Evolutionary conservation across 1,140 invertebrate genomes (phyloP), one percentile per base, ranked within the genome.

Genomic region (Scylla paramamosain): DNA sequence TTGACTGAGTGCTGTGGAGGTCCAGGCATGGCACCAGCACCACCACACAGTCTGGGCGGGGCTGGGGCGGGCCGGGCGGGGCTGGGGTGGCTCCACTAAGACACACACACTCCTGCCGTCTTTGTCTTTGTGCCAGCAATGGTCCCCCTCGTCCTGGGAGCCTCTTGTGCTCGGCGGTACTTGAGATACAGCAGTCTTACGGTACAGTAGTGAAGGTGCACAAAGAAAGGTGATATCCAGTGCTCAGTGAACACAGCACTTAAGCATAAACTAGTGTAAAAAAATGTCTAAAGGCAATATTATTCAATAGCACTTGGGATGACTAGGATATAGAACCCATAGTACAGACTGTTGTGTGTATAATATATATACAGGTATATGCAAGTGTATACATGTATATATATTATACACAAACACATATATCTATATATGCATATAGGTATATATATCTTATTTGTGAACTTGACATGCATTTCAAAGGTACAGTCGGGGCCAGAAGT

Each of bases 271-370:
- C 67, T 77, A 77, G 67, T n/a, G 67, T 77, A 77, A 77, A 77
- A 59, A 77, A 77, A 77, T 77, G 67, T 77, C 67, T 77, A 77
- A 77, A 77, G 67, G 67, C 67, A 77, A 77, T 77, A 77, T 25
- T 77, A 77, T 77, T 77, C 67, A 77, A 77, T 77, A 77, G 67
- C 67, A 77, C 67, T 77, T 77, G 67, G 67, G 67, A 77, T 77
- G 67, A 77, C 67, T 77, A 77, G 67, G 67, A 77, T 77, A 77
- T 77, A 77, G 67, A 77, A 77, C 67, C 67, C 67, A 77, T 77
- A 77, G 67, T n/a, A 77, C 67, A 77, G 67, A 77, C 67, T 77
- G 67, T 77, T 77, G 25, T 77, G 67, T 77, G 67, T n/a, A n/a
- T 25, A n/a, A 77, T 77, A 77, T 77, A n/a, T 77, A 77, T 12